A percentile compares a stretch with the other conserved stretches of the same genome.
Conservation (phyloP, 1,140 invertebrate genomes). For the Dendroctonus valens region DNA sequence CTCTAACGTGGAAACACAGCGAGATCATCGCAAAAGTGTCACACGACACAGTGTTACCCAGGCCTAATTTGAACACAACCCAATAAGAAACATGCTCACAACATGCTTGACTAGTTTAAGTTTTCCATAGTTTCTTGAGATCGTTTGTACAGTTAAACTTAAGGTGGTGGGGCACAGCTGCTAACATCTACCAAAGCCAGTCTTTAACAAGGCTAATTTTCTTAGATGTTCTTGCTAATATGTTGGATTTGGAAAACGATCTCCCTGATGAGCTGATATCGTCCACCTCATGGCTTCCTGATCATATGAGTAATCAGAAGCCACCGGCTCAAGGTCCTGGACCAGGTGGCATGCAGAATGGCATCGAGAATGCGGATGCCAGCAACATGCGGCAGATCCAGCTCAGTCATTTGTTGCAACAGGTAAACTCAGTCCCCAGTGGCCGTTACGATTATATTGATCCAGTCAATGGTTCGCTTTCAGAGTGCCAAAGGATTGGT, state of each 20-base stretch:
- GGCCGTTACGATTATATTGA: too few relatives aligned
- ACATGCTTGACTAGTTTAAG: too few relatives aligned
- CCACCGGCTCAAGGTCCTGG: slow-evolving; percentile 75
- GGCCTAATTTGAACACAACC: too few relatives aligned
- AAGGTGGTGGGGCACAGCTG: too few relatives aligned
- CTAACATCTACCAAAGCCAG: too few relatives aligned
- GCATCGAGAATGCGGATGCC: slow-evolving; percentile 47
- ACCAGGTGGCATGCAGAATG: slow-evolving; percentile 59
- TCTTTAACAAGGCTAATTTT: slow-evolving; percentile 6
- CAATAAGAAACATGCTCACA: too few relatives aligned
- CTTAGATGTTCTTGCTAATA: slow-evolving; percentile 72
- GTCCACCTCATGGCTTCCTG: slow-evolving; percentile 61
- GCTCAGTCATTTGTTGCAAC: slow-evolving; percentile 64
- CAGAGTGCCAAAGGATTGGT: slow-evolving; percentile 74
- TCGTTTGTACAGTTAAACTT: too few relatives aligned
- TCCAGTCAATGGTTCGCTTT: slow-evolving; percentile 21
- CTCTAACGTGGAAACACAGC: too few relatives aligned
- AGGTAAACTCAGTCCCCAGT: slow-evolving; percentile 28
- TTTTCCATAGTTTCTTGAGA: too few relatives aligned
- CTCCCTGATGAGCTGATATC: slow-evolving; percentile 88
- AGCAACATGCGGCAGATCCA: slow-evolving; percentile 54
- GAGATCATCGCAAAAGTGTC: too few relatives aligned
- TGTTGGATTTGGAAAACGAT: slow-evolving; percentile 87
- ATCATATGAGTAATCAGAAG: slow-evolving; percentile 63
- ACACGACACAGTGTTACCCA: too few relatives aligned